Conservation (phyloP, 1,140 invertebrate genomes). For the Diuraphis noxia region DNA sequence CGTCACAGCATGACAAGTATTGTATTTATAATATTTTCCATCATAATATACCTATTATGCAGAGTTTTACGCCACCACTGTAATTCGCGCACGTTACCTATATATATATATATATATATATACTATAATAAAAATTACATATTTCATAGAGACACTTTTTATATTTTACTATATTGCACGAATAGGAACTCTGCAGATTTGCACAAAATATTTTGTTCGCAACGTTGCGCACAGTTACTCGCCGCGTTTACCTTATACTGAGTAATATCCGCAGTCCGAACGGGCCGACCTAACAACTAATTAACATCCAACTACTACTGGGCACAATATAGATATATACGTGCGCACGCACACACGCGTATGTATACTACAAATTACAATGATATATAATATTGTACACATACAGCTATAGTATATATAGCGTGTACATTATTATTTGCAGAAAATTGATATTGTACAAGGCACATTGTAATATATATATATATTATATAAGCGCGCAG, state of each 20-base stretch:
- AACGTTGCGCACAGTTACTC: not conserved
- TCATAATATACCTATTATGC: not conserved
- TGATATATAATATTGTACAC: not conserved
- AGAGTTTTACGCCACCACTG: no score
- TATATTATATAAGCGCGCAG: not conserved
- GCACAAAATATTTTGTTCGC: not conserved
- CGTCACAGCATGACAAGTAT: not conserved
- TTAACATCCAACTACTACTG: slow-evolving; percentile 9
- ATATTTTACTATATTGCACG: no score
- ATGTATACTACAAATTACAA: no score
- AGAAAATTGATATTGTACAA: no score
- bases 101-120: no score
- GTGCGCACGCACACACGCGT: not conserved
- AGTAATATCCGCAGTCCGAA: not conserved
- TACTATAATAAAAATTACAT: not conserved
- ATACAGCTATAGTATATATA: not conserved
- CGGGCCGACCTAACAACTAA: not conserved
- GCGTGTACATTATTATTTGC: no score
- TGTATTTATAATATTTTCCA: no score
- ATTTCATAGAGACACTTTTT: no score
- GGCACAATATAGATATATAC: not conserved
- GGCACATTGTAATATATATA: no score
- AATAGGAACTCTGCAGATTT: not conserved
- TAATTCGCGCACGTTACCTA: no score
- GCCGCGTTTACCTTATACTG: not conserved